Percentiles rank a stretch among this genome's conserved stretches.
Evolutionary conservation across 1,140 invertebrate genomes (phyloP).

Genomic region (Cotesia typhae): DNA sequence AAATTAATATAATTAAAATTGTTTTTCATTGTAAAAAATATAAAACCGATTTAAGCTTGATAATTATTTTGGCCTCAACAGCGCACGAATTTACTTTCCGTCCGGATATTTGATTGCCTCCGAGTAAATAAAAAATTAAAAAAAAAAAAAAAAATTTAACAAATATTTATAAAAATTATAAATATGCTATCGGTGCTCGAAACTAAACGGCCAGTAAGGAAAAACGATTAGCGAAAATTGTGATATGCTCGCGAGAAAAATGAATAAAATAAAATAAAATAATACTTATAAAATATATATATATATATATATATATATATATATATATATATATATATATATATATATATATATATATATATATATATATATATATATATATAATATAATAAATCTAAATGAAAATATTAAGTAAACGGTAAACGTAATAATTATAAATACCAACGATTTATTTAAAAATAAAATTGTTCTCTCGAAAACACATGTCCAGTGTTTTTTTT

Average conservation of each 20-base stretch:
- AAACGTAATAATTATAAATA: constrained; percentile 45
- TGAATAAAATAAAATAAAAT: constrained; percentile 32
- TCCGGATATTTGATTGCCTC: constrained; percentile 30
- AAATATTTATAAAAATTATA: not conserved
- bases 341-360: too few species aligned
- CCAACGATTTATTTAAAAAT: constrained; percentile 38
- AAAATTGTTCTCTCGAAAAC: constrained; percentile 26
- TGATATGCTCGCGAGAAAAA: constrained; percentile 58
- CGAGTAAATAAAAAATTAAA: not conserved
- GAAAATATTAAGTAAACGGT: too few species aligned
- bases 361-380: too few species aligned
- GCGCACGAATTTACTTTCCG: constrained; percentile 27
- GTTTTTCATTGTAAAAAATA: not conserved
- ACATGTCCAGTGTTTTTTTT: constrained; percentile 47
- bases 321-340: too few species aligned
- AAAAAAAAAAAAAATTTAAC: not conserved
- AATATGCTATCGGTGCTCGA: constrained; percentile 22
- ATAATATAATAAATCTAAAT: too few species aligned
- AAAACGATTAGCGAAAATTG: constrained; percentile 54
- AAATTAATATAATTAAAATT: not conserved
- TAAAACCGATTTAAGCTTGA: not conserved
- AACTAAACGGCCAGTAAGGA: not conserved
- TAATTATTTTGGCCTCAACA: too few species aligned
- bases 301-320: too few species aligned
- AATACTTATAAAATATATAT: too few species aligned